Evolutionary conservation across 2,888 invertebrate species (phyloP), one percentile per base, ranked within the genome.

Genomic region (Acrobasis repandana): DNA sequence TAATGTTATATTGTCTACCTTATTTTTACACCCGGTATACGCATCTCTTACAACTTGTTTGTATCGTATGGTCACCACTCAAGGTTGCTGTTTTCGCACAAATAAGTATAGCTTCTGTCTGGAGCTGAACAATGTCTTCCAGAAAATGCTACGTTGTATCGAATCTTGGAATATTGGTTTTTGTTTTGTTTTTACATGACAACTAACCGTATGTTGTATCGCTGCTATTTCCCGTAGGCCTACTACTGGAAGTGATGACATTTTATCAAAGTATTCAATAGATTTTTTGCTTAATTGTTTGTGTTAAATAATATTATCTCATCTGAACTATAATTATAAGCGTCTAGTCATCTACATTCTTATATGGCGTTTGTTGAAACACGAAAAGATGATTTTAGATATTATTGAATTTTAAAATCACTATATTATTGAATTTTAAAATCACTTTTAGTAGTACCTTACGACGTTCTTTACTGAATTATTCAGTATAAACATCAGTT

Each of bases 101-200:
- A 28, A 63, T 62, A 56, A 28, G 6, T 28, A 58, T 61, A 56
- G 70, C 69, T 71, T 71, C 66, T 61, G 57, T 71, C 74, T 70
- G 72, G 73, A 73, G 76, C 73, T 72, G 66, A 75, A 73, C 61
- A 67, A 82, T 79, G 89, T 90, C 90, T 90, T 90, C 90, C 90
- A 86, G 67, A 70, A 71, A 58, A 66, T 74, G 75, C 65, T 68
- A 77, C 63, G 74, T 64, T 61, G 65, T 65, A 75, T 74, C 74
- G 74, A 77, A 81, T 82, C 82, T 86, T 80, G 72, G 82, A 84
- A 85, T 85, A 85, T 86, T 87, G 84, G 80, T 83, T 83, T 78
- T 69, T 62, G 52, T 83, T 78, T 68, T 61, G 52, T 61, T 64
- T 66, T 57, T 74, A 67, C 62, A 68, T 70, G 65, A 65, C 52